phyloP scores from a whole-genome alignment of 2,888 invertebrate genomes.

The Morpho helenor region DNA sequence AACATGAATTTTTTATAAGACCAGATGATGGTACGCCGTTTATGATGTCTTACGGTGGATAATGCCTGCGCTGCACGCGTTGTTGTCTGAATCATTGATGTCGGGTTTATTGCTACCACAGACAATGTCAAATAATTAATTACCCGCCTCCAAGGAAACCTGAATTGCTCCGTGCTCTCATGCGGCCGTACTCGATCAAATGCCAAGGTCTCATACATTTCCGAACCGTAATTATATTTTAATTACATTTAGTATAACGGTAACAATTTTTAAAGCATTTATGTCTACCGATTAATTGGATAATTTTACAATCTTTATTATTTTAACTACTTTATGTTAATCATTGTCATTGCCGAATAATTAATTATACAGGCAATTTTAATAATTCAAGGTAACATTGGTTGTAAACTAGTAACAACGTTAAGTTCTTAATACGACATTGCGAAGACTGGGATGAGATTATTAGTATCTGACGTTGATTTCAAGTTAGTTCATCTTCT shows the following conservation, averaged over 20 bases:
- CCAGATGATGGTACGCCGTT: constrained; percentile 77
- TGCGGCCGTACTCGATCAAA: constrained; percentile 21
- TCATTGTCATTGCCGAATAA: too few species aligned
- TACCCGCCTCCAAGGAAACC: constrained; percentile 35
- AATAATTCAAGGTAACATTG: too few species aligned
- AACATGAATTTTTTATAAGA: constrained; percentile 79
- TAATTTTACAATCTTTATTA: background rate
- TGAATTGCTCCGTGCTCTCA: constrained; percentile 19
- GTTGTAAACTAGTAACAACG: too few species aligned
- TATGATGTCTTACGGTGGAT: constrained; percentile 77
- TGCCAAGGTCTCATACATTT: constrained; percentile 16
- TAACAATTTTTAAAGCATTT: background rate
- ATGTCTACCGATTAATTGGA: background rate
- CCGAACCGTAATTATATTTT: constrained; percentile 19
- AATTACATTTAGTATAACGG: constrained; percentile 11
- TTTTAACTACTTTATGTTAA: too few species aligned
- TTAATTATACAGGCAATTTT: too few species aligned
- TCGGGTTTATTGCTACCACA: constrained; percentile 62
- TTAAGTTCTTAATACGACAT: too few species aligned
- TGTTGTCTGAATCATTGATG: constrained; percentile 73
- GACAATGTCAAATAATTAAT: constrained; percentile 69
- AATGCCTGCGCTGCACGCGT: constrained; percentile 72
- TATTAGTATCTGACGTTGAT: too few species aligned
- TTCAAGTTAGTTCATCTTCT: too few species aligned
- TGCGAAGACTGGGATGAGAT: too few species aligned